Conservation (phyloP, 1,140 invertebrate genomes). For the Aradophagus sp. region DNA sequence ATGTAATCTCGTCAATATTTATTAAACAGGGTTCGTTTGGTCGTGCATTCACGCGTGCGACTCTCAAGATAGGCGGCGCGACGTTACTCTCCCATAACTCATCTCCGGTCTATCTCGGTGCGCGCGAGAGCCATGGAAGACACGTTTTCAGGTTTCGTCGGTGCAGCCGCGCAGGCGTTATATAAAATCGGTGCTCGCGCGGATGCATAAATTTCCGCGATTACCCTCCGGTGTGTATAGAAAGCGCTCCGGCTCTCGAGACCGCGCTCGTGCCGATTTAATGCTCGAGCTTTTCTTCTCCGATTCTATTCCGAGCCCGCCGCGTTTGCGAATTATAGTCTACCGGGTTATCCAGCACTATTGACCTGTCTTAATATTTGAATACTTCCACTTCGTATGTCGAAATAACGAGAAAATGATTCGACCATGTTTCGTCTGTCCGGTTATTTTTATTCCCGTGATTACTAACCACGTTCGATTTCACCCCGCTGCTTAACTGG, state of each 20-base stretch:
- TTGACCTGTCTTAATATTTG: slow-evolving; percentile 54
- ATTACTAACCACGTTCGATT: slow-evolving; percentile 27
- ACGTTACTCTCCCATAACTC: slow-evolving; percentile 52
- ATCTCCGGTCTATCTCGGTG: slow-evolving; percentile 45
- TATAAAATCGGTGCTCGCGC: slow-evolving; percentile 58
- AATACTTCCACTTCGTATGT: slow-evolving; percentile 45
- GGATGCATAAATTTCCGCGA: slow-evolving; percentile 67
- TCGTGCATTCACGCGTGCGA: slow-evolving; percentile 19
- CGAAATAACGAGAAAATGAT: slow-evolving; percentile 36
- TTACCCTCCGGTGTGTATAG: slow-evolving; percentile 49
- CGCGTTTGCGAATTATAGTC: slow-evolving; percentile 47
- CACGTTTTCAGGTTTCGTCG: slow-evolving; percentile 25
- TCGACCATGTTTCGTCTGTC: slow-evolving; percentile 6
- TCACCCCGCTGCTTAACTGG: slow-evolving; percentile 15
- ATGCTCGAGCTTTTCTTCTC: slow-evolving; percentile 61
- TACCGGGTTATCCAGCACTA: slow-evolving; percentile 39
- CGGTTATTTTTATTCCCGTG: slow-evolving; percentile 8
- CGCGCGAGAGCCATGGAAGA: slow-evolving; percentile 24
- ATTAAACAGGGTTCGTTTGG: slow-evolving; percentile 47
- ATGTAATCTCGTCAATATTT: slow-evolving; percentile 56
- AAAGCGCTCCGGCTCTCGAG: slow-evolving; percentile 41
- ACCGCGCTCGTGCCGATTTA: slow-evolving; percentile 60
- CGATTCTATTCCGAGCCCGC: slow-evolving; percentile 49
- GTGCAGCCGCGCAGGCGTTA: slow-evolving; percentile 35
- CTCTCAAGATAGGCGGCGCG: slow-evolving; percentile 37